A percentile compares a stretch with the other conserved stretches of the same genome.
phyloP scores from a whole-genome alignment of 2,113 vertebrate genomes.

The Percina caprodes region DNA sequence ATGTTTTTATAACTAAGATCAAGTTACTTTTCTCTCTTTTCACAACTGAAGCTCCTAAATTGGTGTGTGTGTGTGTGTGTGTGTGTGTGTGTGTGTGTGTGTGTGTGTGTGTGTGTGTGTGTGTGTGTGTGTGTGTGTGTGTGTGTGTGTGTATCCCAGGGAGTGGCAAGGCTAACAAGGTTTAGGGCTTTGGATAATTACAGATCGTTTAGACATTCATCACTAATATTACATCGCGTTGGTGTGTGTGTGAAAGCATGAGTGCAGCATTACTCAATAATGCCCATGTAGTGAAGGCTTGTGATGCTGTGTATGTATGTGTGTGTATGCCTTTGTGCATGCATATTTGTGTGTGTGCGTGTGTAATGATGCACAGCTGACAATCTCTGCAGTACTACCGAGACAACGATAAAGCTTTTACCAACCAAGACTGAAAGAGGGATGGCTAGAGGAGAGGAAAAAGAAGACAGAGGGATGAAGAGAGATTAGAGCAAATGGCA shows the following conservation, averaged over 20 bases:
- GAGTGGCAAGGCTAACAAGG: slow-evolving; percentile 36
- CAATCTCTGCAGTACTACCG: slow-evolving; percentile 24
- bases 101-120: no score
- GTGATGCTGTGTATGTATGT: slow-evolving; percentile 24
- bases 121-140: no score
- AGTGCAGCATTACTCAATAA: slow-evolving; percentile 19
- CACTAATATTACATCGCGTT: slow-evolving; percentile 37
- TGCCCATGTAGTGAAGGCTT: slow-evolving; percentile 21
- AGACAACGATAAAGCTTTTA: slow-evolving; percentile 49
- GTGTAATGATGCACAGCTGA: slow-evolving; percentile 38
- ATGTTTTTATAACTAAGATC: no score
- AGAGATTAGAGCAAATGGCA: slow-evolving; percentile 8
- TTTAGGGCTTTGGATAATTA: slow-evolving; percentile 47
- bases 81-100: no score
- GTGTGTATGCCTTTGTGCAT: background rate
- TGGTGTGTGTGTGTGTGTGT: no score
- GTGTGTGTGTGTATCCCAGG: background rate
- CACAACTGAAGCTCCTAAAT: no score
- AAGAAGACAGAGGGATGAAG: slow-evolving; percentile 13
- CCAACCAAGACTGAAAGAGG: slow-evolving; percentile 20
- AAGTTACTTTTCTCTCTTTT: no score
- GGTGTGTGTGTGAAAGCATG: background rate
- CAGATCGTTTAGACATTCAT: slow-evolving; percentile 54
- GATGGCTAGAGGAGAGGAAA: background rate
- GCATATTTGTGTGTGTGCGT: background rate